A percentile compares a stretch with the other conserved stretches of the same genome.
Conservation (phyloP, 2,797 vertebrate genomes). For the Lophius americanus region DNA sequence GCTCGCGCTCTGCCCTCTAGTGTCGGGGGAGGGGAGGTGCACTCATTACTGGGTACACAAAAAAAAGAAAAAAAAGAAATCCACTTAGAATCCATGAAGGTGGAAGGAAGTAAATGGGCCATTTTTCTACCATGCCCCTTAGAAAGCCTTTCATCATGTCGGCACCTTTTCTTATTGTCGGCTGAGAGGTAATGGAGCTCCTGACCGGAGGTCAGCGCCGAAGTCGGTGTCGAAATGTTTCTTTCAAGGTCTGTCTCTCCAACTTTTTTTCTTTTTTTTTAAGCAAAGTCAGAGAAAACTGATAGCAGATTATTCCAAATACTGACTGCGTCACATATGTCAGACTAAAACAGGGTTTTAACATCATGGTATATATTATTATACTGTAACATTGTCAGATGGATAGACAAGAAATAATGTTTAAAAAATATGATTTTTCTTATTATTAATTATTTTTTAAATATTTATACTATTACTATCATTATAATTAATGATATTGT, state of each 20-base stretch:
- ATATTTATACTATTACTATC: too few species aligned
- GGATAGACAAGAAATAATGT: too few species aligned
- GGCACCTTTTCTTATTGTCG: constrained; percentile 72
- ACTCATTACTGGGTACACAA: constrained; percentile 31
- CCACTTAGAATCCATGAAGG: constrained; percentile 68
- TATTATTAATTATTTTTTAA: too few species aligned
- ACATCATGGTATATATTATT: too few species aligned
- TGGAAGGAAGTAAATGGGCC: constrained; percentile 80
- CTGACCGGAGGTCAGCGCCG: constrained; percentile 74
- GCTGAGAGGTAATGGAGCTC: constrained; percentile 75
- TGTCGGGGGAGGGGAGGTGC: constrained; percentile 54
- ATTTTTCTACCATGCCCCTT: constrained; percentile 82
- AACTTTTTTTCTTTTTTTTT: constrained; percentile 39
- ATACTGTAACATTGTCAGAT: too few species aligned
- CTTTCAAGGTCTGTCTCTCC: constrained; percentile 51
- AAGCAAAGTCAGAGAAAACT: constrained; percentile 44
- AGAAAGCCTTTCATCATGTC: constrained; percentile 84
- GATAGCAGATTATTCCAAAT: constrained; percentile 25
- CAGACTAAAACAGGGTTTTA: constrained; percentile 3
- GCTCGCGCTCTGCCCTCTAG: constrained; percentile 81
- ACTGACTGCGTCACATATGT: neutral
- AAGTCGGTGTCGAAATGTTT: constrained; percentile 51
- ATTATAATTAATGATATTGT: too few species aligned
- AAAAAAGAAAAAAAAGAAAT: constrained; percentile 41
- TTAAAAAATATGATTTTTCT: too few species aligned